Percentiles rank a stretch among this genome's conserved stretches.
These are phyloP conservation scores for Limenitis camilla DNA, from an alignment of 2,888 invertebrate species.

Conservation along the genomic window DNA sequence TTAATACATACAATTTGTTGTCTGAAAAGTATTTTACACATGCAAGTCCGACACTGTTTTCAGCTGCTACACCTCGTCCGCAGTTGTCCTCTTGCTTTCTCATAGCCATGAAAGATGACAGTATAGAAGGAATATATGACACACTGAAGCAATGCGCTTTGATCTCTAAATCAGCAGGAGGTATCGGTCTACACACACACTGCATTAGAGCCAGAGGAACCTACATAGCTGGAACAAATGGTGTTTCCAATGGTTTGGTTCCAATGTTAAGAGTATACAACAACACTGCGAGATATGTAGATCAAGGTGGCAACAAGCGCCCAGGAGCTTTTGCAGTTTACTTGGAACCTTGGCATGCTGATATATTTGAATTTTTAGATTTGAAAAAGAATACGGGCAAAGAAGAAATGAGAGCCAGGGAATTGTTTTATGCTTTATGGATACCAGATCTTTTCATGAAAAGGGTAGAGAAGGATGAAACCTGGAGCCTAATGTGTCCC, in stretches of 20 bases:
- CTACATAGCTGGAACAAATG: conserved; percentile 95
- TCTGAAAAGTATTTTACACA: conserved; percentile 98
- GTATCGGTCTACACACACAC: conserved; percentile 97
- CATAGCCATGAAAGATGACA: conserved; percentile 94
- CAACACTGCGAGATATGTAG: conserved; percentile 96
- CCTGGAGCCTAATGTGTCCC: conserved; percentile 98
- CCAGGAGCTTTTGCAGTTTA: conserved; percentile 99
- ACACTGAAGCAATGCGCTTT: conserved; percentile 94
- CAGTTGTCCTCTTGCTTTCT: conserved; percentile 97
- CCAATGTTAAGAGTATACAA: conserved; percentile 97
- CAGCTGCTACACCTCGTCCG: conserved; percentile 92
- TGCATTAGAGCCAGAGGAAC: conserved; percentile 94
- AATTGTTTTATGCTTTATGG: conserved; percentile 98
- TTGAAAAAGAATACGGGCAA: conserved; percentile 96
- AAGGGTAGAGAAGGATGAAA: conserved; percentile 86
- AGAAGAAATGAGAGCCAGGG: conserved; percentile 94
- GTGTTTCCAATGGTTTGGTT: conserved; percentile 94
- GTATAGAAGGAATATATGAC: conserved; percentile 95
- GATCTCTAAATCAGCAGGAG: conserved; percentile 97
- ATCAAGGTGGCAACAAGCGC: conserved; percentile 97
- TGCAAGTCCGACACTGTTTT: conserved; percentile 97
- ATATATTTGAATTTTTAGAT: conserved; percentile 95
- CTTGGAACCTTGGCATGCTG: conserved; percentile 99
- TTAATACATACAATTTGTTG: conserved; percentile 95
- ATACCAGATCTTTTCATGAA: conserved; percentile 99